A percentile compares a stretch with the other conserved stretches of the same genome.
Conservation (phyloP, 2,797 vertebrate species). For the Tauraco hartlaubi region DNA sequence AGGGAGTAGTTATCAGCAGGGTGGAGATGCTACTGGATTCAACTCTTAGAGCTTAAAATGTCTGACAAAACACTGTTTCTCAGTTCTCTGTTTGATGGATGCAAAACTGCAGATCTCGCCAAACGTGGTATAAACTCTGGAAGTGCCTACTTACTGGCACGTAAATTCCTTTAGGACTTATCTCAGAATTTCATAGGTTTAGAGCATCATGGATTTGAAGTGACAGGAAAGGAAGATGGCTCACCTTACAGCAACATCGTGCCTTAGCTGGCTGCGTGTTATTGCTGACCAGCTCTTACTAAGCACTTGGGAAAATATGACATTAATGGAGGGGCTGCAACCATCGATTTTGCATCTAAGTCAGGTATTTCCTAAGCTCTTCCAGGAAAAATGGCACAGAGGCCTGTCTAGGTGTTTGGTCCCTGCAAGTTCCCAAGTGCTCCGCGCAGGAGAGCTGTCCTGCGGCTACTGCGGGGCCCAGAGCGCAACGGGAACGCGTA, state of each 20-base stretch:
- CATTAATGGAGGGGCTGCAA: neutral
- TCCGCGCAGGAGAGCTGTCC: accelerated
- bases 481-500: neutral
- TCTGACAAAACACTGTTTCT: neutral
- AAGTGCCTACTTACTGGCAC: neutral
- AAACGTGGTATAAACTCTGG: neutral
- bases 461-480: neutral
- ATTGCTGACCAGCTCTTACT: neutral
- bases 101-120: neutral
- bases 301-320: neutral
- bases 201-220: neutral
- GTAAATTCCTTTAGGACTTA: neutral
- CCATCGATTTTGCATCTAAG: accelerated
- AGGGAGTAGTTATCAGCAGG: neutral
- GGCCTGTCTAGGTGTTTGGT: neutral
- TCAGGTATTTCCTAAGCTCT: neutral
- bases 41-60: neutral
- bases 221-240: neutral
- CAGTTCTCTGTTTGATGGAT: neutral
- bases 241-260: accelerated
- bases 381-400: neutral
- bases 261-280: neutral
- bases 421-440: neutral
- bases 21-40: neutral
- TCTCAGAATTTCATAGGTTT: neutral